These are phyloP conservation scores for Burhinus bistriatus DNA, from an alignment of 2,113 vertebrate species.

Conservation along the genomic window DNA sequence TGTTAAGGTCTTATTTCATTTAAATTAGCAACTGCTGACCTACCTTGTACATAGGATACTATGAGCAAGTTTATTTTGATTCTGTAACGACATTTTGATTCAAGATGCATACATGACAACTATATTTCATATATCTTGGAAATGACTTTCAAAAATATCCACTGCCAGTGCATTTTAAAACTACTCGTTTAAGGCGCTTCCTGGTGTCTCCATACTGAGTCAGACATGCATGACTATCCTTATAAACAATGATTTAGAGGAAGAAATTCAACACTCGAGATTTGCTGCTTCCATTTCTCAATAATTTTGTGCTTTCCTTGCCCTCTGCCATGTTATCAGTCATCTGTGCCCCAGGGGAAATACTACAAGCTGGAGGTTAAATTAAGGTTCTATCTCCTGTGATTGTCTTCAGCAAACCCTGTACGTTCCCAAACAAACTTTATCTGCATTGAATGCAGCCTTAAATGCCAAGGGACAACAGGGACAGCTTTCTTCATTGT, in stretches of 20 bases:
- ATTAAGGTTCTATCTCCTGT: constrained; percentile 71
- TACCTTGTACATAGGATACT: constrained; percentile 31
- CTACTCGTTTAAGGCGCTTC: neutral
- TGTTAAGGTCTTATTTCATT: constrained; percentile 68
- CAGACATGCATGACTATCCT: constrained; percentile 50
- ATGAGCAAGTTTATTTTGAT: neutral
- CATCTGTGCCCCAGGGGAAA: constrained; percentile 64
- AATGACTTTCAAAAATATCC: neutral
- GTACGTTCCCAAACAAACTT: constrained; percentile 58
- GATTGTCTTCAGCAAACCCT: constrained; percentile 69
- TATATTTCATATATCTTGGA: neutral
- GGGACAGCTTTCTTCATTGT: neutral
- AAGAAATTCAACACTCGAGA: constrained; percentile 50
- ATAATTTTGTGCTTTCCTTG: constrained; percentile 71
- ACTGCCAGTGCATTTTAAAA: neutral
- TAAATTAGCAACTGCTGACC: constrained; percentile 64
- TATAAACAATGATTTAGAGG: constrained; percentile 70
- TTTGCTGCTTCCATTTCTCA: constrained; percentile 61
- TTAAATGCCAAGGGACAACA: constrained; percentile 30
- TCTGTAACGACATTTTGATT: neutral
- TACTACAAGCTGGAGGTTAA: constrained; percentile 70
- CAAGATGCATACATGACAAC: neutral
- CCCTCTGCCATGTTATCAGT: constrained; percentile 65
- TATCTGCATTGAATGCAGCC: constrained; percentile 55
- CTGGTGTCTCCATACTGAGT: neutral